Conservation (phyloP, 2,797 vertebrate genomes). For the Lycodopsis pacificus region DNA sequence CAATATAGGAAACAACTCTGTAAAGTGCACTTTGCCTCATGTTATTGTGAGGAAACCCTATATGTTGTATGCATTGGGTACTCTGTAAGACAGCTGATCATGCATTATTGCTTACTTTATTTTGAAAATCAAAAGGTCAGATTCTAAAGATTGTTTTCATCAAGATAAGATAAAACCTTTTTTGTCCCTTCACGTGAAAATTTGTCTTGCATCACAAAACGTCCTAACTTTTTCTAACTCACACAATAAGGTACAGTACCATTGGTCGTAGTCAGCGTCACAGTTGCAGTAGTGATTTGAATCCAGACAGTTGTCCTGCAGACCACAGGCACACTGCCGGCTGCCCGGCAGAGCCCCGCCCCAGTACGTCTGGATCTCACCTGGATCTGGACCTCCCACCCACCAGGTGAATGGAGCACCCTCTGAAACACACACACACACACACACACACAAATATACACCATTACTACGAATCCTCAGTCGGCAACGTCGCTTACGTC, state of each 20-base stretch:
- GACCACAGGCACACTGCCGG: constrained; percentile 90
- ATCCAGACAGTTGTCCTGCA: constrained; percentile 89
- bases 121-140: neutral
- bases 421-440: constrained; percentile 78
- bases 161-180: neutral
- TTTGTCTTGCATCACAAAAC: neutral
- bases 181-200: neutral
- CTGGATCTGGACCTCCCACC: constrained; percentile 89
- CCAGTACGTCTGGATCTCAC: constrained; percentile 91
- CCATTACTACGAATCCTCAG: neutral
- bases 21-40: neutral
- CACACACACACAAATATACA: neutral
- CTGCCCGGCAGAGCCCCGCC: constrained; percentile 87
- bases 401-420: constrained; percentile 93
- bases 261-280: constrained; percentile 91
- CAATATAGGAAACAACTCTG: neutral
- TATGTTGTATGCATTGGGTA: neutral
- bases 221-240: neutral
- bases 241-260: constrained; percentile 79
- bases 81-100: neutral
- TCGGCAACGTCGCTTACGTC: neutral
- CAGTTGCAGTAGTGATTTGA: constrained; percentile 93
- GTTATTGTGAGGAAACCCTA: too few species aligned
- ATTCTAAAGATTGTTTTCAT: neutral
- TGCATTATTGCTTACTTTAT: neutral